Evolutionary conservation across 2,113 vertebrate genomes (phyloP), one percentile per base, ranked within the genome.

Genomic region (Phoxinus phoxinus): DNA sequence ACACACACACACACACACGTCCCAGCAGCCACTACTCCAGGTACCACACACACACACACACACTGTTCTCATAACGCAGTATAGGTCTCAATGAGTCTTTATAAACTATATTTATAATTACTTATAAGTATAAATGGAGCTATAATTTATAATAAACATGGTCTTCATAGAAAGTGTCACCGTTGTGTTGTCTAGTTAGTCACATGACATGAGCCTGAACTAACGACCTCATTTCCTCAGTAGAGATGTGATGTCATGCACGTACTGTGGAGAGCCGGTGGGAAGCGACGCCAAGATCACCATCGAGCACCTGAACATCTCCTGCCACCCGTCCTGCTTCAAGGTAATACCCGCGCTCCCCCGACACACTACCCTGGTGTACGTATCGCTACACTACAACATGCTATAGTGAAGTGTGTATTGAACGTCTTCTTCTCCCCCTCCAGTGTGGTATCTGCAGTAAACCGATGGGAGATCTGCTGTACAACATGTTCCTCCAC

Each of bases 281-380:
- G 95, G 94, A 69, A 95, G 93, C 13, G 95, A 97, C 61, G 94
- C 95, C 65, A 97, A 94, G 91, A 97, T 98, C 92, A 96, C 95
- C 74, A 92, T 98, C 5, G 96, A 97, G 81, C 96, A 98, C 86
- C 96, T 97, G 10, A 96, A 95, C 73, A 96, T 98, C 91, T 93
- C 91, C 92, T 96, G 96, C 90, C 97, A 98, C 0, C 96, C 89
- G 4, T 69, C 81, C 44, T 90, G 97, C 87, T 98, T 98, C 91
- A 96, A 96, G 96, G 97, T 95, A 35, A 37, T 37, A 13, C 32
- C 80, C 12, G 5, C 23, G 15, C 12, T 72, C 1, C 17, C 53
- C 53, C 51, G 59, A 58, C 4, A 67, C n/a, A 69, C 21, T 19
- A 25, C 17, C 3, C 48, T 8, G 1, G 15, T 19, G 23, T 37